Base-by-base conservation (phyloP, 2,113 vertebrate genomes). In the Neofelis nebulosa region DNA sequence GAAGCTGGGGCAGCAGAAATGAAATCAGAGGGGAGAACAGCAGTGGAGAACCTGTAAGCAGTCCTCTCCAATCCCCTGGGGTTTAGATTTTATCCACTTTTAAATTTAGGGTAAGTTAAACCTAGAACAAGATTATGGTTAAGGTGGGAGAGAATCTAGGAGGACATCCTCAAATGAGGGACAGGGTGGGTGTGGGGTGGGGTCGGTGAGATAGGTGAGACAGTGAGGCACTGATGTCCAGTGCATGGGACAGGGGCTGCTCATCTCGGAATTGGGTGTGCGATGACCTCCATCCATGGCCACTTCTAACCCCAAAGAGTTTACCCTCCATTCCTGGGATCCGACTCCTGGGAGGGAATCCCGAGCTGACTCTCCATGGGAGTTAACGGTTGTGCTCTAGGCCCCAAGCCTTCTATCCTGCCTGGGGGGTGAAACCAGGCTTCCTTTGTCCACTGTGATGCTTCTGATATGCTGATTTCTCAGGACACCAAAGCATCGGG, bases 401-500 rank as follows among this genome's bases (percentile, higher is more conserved):
- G 36, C 50, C 69, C 63, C 13, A 15, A 69, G 38, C 29, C 25
- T 65, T 55, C 33, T 69, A 11, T 4, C 14, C 12, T 1, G 52
- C 12, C 45, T 5, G 5, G n/a, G 31, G 15, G 16, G 38, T 1
- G 31, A 29, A 68, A 45, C 29, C 4, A 0, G 52, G 8, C 57
- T 61, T 61, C 23, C n/a, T 73, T 41, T 0, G 0, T 25, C 2
- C 1, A 4, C 27, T 21, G 36, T 73, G 5, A 4, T 2, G 25
- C 82, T 73, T 52, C 87, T 81, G 96, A 97, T 96, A 94, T 73
- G 87, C 95, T 95, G 97, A 95, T 97, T 82, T 95, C 85, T 98
- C 1, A 4, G n/a, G 79, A 13, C 27, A 4, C 95, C 94, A 94
- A 95, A 98, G 96, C 94, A 57, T 12, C 1, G 15, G 36, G 12